Conservation (phyloP, 1,140 invertebrate species). For the Heliconius hermathena region DNA sequence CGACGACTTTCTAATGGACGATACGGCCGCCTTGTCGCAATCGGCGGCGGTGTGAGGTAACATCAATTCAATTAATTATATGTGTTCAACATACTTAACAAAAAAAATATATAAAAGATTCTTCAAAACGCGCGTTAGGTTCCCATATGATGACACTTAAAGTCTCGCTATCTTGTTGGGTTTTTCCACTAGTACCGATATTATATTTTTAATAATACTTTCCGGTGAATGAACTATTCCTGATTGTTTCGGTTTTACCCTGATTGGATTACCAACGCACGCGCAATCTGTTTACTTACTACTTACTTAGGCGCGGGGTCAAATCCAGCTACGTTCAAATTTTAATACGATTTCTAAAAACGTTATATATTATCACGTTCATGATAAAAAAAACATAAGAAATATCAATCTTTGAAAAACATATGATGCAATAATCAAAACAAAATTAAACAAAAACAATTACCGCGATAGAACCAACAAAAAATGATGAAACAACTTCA, state of each 20-base stretch:
- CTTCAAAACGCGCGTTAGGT: slow-evolving; percentile 49
- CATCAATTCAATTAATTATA: slow-evolving; percentile 76
- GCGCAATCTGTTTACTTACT: slow-evolving; percentile 43
- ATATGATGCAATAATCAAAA: background rate
- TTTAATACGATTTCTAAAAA: too few species aligned
- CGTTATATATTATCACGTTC: slow-evolving; percentile 41
- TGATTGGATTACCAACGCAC: slow-evolving; percentile 61
- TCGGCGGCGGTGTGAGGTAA: slow-evolving; percentile 75
- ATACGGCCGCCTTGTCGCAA: slow-evolving; percentile 77
- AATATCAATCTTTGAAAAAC: slow-evolving; percentile 44
- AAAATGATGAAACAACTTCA: background rate
- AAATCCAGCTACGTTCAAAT: too few species aligned
- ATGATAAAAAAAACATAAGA: slow-evolving; percentile 34
- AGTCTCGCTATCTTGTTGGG: background rate
- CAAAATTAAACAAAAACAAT: background rate
- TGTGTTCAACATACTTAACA: slow-evolving; percentile 47
- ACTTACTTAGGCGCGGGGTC: too few species aligned
- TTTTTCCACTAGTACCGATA: slow-evolving; percentile 9
- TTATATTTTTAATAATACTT: slow-evolving; percentile 36
- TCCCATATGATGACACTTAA: background rate
- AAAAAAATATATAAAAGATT: slow-evolving; percentile 31
- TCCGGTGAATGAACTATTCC: slow-evolving; percentile 63
- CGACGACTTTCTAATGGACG: slow-evolving; percentile 81
- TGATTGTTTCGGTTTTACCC: slow-evolving; percentile 55
- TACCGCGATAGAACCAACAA: background rate